Percentiles rank a stretch among this genome's conserved stretches.
Conservation (phyloP, 2,797 vertebrate species). For the Artibeus lituratus region DNA sequence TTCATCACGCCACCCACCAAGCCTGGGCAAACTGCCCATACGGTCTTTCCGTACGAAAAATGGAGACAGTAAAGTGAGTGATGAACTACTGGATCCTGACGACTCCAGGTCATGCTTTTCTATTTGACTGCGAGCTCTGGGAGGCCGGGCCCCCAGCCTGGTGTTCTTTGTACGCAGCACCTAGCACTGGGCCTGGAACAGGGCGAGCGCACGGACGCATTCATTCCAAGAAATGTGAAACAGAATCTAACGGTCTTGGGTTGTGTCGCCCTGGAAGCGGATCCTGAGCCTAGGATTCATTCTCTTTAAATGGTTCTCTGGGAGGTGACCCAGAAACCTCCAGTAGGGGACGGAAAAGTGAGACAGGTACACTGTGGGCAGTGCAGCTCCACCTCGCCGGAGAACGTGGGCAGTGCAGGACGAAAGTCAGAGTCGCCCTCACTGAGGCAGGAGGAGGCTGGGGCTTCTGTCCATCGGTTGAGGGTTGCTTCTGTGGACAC, state of each 20-base stretch:
- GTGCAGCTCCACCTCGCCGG: background rate
- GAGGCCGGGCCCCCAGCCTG: background rate
- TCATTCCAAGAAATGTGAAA: background rate
- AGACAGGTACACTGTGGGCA: background rate
- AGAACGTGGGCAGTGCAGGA: background rate
- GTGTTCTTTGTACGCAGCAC: background rate
- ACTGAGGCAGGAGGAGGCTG: background rate
- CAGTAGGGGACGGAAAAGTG: background rate
- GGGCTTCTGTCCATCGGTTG: background rate
- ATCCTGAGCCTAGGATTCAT: background rate
- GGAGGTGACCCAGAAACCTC: background rate
- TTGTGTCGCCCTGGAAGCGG: background rate
- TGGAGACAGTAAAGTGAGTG: background rate
- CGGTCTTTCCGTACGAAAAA: background rate
- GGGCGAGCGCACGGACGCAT: background rate
- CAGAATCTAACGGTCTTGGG: background rate
- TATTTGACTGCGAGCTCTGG: background rate
- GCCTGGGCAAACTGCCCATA: background rate
- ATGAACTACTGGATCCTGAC: too few relatives aligned
- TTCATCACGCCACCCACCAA: background rate
- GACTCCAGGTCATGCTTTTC: background rate
- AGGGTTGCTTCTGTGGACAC: background rate
- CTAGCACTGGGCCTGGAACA: background rate
- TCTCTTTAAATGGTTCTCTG: background rate
- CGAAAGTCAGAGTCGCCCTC: background rate